Percentiles rank a stretch among this genome's conserved stretches.
Evolutionary conservation across 2,797 vertebrate species (phyloP).

Genomic region (Cyclopterus lumpus): DNA sequence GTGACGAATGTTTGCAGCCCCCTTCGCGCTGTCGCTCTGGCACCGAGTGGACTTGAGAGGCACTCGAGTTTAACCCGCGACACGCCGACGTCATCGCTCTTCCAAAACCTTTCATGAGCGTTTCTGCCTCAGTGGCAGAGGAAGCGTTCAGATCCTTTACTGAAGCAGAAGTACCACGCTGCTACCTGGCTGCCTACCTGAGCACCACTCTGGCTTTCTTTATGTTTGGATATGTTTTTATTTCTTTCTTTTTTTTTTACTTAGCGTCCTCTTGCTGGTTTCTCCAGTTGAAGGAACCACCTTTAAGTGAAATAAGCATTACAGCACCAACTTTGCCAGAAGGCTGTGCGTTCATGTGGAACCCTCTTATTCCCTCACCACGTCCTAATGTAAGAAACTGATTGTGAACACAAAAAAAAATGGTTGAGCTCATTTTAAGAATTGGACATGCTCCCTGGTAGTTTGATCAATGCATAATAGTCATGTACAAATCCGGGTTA

Average conservation of each 20-base stretch:
- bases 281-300: not conserved
- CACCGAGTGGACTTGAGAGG: not conserved
- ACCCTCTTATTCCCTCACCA: not conserved
- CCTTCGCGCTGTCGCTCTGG: constrained; percentile 18
- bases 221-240: no score
- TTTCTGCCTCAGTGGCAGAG: not conserved
- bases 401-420: not conserved
- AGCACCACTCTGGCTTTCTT: not conserved
- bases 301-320: not conserved
- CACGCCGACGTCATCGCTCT: constrained; percentile 6
- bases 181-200: not conserved
- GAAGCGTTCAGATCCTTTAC: not conserved
- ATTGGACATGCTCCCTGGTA: not conserved
- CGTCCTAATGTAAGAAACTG: not conserved
- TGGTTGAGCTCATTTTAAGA: not conserved
- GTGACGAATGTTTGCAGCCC: not conserved
- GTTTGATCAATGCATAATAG: not conserved
- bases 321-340: not conserved
- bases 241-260: no score
- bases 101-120: not conserved
- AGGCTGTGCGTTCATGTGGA: not conserved
- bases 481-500: not conserved
- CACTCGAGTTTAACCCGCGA: not conserved
- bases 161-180: not conserved
- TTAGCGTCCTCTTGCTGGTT: not conserved